Evolutionary conservation across 1,140 invertebrate species (phyloP), one percentile per base, ranked within the genome.

Genomic region (Psix sp.): DNA sequence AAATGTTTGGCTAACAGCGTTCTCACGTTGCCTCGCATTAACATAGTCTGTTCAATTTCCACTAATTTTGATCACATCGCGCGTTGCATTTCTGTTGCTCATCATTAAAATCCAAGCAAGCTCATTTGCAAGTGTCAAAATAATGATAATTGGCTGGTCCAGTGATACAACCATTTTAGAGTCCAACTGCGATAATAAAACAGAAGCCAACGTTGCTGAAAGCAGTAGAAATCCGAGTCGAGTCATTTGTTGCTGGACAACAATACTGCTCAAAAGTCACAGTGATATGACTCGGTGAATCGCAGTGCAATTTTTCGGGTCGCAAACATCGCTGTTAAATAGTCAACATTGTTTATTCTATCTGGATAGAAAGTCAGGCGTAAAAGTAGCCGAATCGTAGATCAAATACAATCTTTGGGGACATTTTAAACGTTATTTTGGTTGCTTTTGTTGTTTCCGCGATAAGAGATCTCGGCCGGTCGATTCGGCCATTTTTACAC

Each of bases 171-270:
- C n/a, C n/a, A 10, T 29, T 29, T n/a, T 9, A 1, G 2, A 29
- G 1, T 29, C 7, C 26, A 35, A 35, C 21, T 4, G 7, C 7
- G 21, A 11, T 2, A 35, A 35, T 6, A 35, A 35, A 35, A 26
- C 6, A 42, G 4, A 21, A 2, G n/a, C 59, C 40, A 63, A 63
- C 38, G 39, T 63, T 43, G 40, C 21, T 45, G 39, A 38, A 10
- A 7, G 20, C 13, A 20, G n/a, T 11, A 20, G 35, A 31, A 52
- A 10, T 13, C 7, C 21, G 13, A 36, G 14, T 13, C 21, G 42
- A 56, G 42, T 66, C 56, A 21, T 48, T 56, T 66, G 62, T 66
- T 66, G 62, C 62, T 56, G 62, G 62, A 43, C 62, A 56, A 66
- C 63, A 57, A 57, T 56, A 56, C 13, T 36, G 52, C 63, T 67